Conservation (phyloP, 1,140 invertebrate genomes). For the Atopsyche davidsoni region DNA sequence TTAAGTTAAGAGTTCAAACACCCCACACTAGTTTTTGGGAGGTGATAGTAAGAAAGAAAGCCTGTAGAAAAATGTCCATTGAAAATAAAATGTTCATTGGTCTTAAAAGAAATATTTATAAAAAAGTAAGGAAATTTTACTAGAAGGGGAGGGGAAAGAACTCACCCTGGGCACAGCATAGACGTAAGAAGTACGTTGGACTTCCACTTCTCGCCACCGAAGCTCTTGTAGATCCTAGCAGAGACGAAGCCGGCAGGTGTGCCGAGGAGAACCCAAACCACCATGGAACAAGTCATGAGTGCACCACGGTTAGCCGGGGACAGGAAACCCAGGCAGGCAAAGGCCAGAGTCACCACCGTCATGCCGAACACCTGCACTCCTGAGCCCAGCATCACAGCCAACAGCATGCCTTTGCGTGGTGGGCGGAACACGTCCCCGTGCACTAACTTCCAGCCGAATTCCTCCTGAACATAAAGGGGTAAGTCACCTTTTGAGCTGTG, state of each 20-base stretch:
- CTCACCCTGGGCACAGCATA: conserved; percentile 89
- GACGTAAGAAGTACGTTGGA: conserved; percentile 94
- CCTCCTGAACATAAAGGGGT: conserved; percentile 76
- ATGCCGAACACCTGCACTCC: conserved; percentile 80
- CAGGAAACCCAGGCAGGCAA: conserved; percentile 96
- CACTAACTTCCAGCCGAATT: conserved; percentile 98
- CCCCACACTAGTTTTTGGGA: too few relatives aligned
- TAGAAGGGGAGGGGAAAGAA: conserved; percentile 11
- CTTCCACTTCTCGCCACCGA: conserved; percentile 97
- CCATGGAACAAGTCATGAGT: conserved; percentile 95
- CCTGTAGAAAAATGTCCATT: too few relatives aligned
- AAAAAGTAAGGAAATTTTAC: too few relatives aligned
- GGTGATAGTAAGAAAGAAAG: too few relatives aligned
- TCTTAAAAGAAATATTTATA: too few relatives aligned
- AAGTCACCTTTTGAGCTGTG: background rate
- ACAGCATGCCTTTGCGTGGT: conserved; percentile 92
- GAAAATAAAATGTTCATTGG: too few relatives aligned
- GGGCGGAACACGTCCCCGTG: conserved; percentile 94
- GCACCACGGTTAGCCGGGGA: conserved; percentile 97
- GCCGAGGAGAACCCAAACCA: conserved; percentile 91
- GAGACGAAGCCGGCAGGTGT: conserved; percentile 94
- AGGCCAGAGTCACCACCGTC: conserved; percentile 76
- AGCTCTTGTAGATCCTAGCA: conserved; percentile 95
- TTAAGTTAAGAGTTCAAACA: too few relatives aligned
- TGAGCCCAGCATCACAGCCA: conserved; percentile 91